Conservation (phyloP, 2,797 vertebrate species). For the Characodon lateralis region DNA sequence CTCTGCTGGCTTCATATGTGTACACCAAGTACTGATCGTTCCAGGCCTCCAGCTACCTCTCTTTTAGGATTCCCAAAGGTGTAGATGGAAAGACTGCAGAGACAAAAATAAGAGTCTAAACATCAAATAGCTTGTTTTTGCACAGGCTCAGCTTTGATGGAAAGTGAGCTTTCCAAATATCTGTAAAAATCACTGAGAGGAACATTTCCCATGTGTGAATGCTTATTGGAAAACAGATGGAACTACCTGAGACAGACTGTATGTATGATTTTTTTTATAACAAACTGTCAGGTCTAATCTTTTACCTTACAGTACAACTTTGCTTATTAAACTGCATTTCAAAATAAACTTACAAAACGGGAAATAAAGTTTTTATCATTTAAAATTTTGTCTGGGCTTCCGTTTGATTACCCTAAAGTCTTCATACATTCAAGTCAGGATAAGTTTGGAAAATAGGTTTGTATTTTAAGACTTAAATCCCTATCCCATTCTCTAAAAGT, state of each 20-base stretch:
- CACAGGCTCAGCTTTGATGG: constrained; percentile 34
- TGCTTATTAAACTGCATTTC: constrained; percentile 1
- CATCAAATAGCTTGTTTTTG: constrained; percentile 61
- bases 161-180: constrained; percentile 64
- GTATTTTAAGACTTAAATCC: neutral
- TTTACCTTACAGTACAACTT: constrained; percentile 9
- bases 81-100: constrained; percentile 30
- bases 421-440: neutral
- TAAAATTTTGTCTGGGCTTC: neutral
- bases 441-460: neutral
- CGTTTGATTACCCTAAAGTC: constrained; percentile 1
- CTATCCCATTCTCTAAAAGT: neutral
- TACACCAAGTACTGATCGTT: constrained; percentile 67
- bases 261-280: constrained; percentile 16
- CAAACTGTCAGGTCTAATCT: neutral
- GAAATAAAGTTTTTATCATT: neutral
- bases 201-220: constrained; percentile 32
- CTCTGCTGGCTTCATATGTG: constrained; percentile 45
- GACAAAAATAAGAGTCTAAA: constrained; percentile 43
- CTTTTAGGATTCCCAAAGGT: constrained; percentile 59
- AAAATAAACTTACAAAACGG: constrained; percentile 1
- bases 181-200: constrained; percentile 65
- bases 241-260: constrained; percentile 17
- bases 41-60: constrained; percentile 65
- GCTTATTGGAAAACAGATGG: constrained; percentile 62